Percentiles rank a stretch among this genome's conserved stretches.
phyloP scores from a whole-genome alignment of 2,888 invertebrate species.

The Trissolcus brochymenae region DNA sequence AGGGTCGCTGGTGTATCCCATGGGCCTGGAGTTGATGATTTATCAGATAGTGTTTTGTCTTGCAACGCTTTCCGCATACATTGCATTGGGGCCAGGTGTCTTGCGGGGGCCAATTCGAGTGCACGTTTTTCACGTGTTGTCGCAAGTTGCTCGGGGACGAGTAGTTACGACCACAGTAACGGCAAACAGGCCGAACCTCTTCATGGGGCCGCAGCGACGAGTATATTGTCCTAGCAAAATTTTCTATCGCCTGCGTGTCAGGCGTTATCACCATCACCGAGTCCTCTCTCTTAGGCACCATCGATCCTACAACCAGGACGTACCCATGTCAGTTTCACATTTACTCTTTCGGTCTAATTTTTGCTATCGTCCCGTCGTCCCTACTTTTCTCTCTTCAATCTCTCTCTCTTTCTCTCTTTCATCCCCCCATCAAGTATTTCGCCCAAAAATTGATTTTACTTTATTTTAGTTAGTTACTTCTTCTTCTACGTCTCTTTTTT shows the following conservation, averaged over 20 bases:
- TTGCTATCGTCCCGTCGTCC: slow-evolving; percentile 52
- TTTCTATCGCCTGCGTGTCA: slow-evolving; percentile 71
- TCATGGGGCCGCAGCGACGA: slow-evolving; percentile 70
- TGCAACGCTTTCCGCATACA: slow-evolving; percentile 86
- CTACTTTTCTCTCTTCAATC: slow-evolving; percentile 60
- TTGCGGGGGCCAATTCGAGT: slow-evolving; percentile 82
- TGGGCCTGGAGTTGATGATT: slow-evolving; percentile 86
- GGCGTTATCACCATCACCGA: slow-evolving; percentile 66
- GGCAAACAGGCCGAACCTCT: slow-evolving; percentile 81
- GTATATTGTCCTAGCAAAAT: slow-evolving; percentile 73
- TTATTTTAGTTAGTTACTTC: slow-evolving; percentile 19
- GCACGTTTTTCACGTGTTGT: slow-evolving; percentile 87
- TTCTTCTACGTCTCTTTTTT: slow-evolving; percentile 3
- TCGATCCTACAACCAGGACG: slow-evolving; percentile 77
- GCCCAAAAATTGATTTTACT: slow-evolving; percentile 15
- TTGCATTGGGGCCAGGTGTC: slow-evolving; percentile 85
- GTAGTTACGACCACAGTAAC: slow-evolving; percentile 84
- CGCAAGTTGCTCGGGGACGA: slow-evolving; percentile 85
- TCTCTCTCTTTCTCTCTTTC: slow-evolving; percentile 41
- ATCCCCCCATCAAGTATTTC: slow-evolving; percentile 49
- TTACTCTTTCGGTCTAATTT: slow-evolving; percentile 5
- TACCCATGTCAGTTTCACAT: slow-evolving; percentile 65
- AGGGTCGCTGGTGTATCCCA: slow-evolving; percentile 84
- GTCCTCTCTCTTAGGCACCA: slow-evolving; percentile 74
- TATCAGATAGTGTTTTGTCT: slow-evolving; percentile 86